A percentile compares a stretch with the other conserved stretches of the same genome.
phyloP scores from a whole-genome alignment of 2,888 invertebrate genomes.

The Micoletzkya japonica region DNA sequence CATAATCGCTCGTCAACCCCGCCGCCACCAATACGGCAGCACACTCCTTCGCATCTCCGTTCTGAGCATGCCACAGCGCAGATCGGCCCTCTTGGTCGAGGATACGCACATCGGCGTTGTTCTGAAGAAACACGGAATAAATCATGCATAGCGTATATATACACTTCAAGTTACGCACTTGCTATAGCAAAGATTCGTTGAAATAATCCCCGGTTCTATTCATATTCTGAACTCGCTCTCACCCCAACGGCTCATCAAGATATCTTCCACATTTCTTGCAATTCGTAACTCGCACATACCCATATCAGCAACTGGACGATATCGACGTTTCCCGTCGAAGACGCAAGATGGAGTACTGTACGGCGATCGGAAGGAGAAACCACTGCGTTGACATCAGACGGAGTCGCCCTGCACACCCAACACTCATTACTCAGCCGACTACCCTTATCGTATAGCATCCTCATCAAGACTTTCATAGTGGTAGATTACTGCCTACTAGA shows the following conservation, averaged over 20 bases:
- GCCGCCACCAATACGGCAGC: conserved; percentile 27
- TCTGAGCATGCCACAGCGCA: conserved; percentile 78
- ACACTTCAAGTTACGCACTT: too few relatives aligned
- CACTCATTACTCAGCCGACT: too few relatives aligned
- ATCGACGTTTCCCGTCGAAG: conserved; percentile 65
- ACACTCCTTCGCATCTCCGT: conserved; percentile 36
- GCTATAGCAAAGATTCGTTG: too few relatives aligned
- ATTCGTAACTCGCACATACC: too few relatives aligned
- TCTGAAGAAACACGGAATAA: conserved; percentile 71
- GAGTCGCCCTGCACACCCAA: conserved; percentile 67
- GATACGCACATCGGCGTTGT: conserved; percentile 88
- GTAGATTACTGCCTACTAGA: too few relatives aligned
- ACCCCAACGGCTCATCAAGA: too few relatives aligned
- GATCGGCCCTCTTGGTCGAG: conserved; percentile 85
- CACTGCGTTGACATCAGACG: conserved; percentile 78
- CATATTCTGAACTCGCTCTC: too few relatives aligned
- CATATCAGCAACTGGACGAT: conserved; percentile 89
- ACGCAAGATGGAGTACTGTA: conserved; percentile 84
- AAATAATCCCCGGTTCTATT: too few relatives aligned
- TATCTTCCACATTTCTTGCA: too few relatives aligned
- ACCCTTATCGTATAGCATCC: neutral
- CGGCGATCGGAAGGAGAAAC: conserved; percentile 78
- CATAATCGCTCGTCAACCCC: conserved; percentile 26
- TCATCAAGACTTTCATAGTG: neutral
- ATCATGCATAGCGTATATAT: too few relatives aligned